Base-by-base conservation (phyloP, 1,140 invertebrate species). In the Drosophila ambigua region DNA sequence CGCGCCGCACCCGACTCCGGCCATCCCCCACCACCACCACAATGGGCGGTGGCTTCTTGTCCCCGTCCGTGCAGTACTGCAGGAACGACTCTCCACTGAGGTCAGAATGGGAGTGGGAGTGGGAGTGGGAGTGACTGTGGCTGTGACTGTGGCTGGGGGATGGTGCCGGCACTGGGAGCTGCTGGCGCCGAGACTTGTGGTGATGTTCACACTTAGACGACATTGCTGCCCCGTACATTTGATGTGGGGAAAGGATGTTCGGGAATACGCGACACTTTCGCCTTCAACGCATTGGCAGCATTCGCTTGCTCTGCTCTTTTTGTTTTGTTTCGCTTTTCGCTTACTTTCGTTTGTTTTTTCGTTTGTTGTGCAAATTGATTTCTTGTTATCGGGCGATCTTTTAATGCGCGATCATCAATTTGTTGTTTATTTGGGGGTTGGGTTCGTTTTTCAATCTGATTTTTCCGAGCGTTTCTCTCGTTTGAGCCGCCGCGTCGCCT, bases 1-100 rank as follows among this genome's bases (percentile, higher is more conserved):
- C 91, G 45, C 90, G 84, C 16, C 91, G 90, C 39, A 92, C 91
- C 15, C 91, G 72, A 64, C 91, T 92, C 7, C 91, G 72, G 5
- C 91, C 91, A 66, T 92, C 91, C 28, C 91, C 91, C 26, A 92
- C 91, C n/a, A 92, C 91, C 60, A 92, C 91, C 72, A 92, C 90
- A 69, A 91, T 92, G 26, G 91, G 91, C 41, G 89, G 90, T n/a
- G 88, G 90, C 50, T 90, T 89, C 48, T 84, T 84, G 6, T 85
- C 81, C 43, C 66, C 81, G 45, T 91, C 91, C 44, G 59, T 85
- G 39, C 71, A 80, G 67, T 92, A 92, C 44, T 91, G 91, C 63
- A 92, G 49, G 45, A 92, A 92, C 77, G 91, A 84, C 62, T 91
- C 91, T 20, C 71, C 60, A n/a, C 77, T 69, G 15, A 66, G 44